Base-by-base conservation (phyloP, 2,888 invertebrate species). In the Ornithoptera alexandrae region DNA sequence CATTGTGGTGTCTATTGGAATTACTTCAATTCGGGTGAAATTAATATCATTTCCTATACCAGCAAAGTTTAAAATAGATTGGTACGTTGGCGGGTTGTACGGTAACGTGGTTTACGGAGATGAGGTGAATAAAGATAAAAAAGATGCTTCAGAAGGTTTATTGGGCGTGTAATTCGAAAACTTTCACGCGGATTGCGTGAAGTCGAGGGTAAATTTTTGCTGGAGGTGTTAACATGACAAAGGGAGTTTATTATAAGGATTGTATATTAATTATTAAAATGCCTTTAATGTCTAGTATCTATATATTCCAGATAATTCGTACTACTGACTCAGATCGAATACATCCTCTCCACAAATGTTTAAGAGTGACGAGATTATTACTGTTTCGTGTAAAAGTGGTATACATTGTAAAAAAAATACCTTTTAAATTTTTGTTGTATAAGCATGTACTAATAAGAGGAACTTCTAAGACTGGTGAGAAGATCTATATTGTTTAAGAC, bases 51-150 rank as follows among this genome's bases (percentile, higher is more conserved):
- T 69, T 17, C 15, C 8, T 18, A n/a, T 42, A 73, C 69, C 67
- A 76, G 30, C 81, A 85, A 76, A 77, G 83, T 77, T 75, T 70
- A 78, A 74, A 77, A 79, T 81, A 73, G 76, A 76, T 72, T 39
- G 15, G 18, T 36, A 22, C 22, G 3, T 18, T 30, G 18, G 6
- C 20, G 22, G 59, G 57, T 74, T 72, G 59, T 69, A 46, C 64
- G 50, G 62, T 72, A 65, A 61, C 67, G 53, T 69, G 68, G 72
- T 72, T 72, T 74, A 70, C 70, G 65, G 71, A 63, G 59, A 66
- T 70, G 53, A 71, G 72, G 68, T 70, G 74, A 73, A 72, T 72
- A 68, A 71, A 71, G 72, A 72, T 73, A 71, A 72, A 72, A 68
- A 74, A 71, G 67, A 62, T 68, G 46, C 61, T 67, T 68, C 69